Evolutionary conservation across 2,888 invertebrate genomes (phyloP).

Genomic region (Monoplex corrugatus): DNA sequence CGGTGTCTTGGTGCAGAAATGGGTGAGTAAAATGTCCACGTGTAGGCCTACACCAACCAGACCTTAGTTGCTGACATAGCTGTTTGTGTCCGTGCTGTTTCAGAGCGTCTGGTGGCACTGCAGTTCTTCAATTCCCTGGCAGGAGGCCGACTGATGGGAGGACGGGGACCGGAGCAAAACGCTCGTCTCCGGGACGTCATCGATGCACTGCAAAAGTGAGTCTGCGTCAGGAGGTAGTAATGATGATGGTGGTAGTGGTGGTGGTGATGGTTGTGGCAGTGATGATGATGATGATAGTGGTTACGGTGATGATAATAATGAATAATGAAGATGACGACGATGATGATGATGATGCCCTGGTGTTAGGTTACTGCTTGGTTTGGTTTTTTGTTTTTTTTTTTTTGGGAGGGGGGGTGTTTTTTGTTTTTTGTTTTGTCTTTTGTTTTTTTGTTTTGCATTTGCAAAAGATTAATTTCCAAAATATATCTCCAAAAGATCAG

Average conservation of each 20-base stretch:
- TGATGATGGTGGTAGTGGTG: not conserved
- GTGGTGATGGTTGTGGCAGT: not conserved
- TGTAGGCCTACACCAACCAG: too few relatives aligned
- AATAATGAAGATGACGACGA: not conserved
- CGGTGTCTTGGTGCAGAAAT: too few relatives aligned
- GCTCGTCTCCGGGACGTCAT: constrained; percentile 43
- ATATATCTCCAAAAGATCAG: too few relatives aligned
- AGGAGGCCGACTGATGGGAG: constrained; percentile 71
- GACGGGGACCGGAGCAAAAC: constrained; percentile 20
- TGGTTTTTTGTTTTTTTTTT: too few relatives aligned
- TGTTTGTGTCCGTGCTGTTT: too few relatives aligned
- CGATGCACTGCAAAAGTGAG: constrained; percentile 41
- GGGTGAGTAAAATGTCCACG: too few relatives aligned
- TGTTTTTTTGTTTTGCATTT: too few relatives aligned
- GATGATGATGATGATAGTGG: not conserved
- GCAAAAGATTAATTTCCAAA: too few relatives aligned
- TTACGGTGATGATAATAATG: not conserved
- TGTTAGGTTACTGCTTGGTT: not conserved
- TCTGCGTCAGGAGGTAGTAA: not conserved
- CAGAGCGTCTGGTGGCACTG: constrained; percentile 75
- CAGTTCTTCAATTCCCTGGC: constrained; percentile 73
- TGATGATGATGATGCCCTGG: not conserved
- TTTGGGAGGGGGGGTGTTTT: too few relatives aligned
- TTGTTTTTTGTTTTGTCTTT: too few relatives aligned
- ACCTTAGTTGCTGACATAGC: too few relatives aligned